phyloP scores from a whole-genome alignment of 2,797 vertebrate genomes.

The Nannoperca australis region DNA sequence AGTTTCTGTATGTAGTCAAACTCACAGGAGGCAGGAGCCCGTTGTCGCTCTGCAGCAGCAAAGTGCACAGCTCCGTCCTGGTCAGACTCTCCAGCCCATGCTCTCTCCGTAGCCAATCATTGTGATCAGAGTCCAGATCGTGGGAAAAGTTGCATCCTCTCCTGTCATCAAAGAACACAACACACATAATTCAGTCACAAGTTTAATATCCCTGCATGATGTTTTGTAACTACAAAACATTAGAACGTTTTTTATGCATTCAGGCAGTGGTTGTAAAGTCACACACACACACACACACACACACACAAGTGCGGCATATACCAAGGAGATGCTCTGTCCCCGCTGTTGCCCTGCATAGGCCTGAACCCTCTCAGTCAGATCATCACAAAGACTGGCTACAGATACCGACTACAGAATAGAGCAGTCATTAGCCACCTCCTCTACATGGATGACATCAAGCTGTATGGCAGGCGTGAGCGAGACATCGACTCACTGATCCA shows the following conservation, averaged over 20 bases:
- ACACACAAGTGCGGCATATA: too few species aligned
- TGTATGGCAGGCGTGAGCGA: too few species aligned
- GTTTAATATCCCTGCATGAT: not conserved
- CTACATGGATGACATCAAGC: too few species aligned
- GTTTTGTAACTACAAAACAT: not conserved
- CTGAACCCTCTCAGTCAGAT: too few species aligned
- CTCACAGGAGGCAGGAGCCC: constrained; percentile 76
- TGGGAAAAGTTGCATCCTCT: constrained; percentile 73
- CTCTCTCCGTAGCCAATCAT: constrained; percentile 38
- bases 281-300: too few species aligned
- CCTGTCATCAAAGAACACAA: constrained; percentile 47
- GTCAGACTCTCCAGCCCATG: constrained; percentile 71
- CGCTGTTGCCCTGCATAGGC: too few species aligned
- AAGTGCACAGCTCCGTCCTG: constrained; percentile 65
- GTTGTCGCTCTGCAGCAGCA: constrained; percentile 82
- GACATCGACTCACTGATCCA: too few species aligned
- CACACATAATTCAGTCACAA: too few species aligned
- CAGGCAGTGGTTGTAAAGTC: not conserved
- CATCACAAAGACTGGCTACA: too few species aligned
- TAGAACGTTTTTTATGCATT: not conserved
- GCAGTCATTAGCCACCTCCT: too few species aligned
- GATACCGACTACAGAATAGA: too few species aligned
- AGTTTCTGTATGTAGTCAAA: not conserved
- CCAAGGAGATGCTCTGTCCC: too few species aligned
- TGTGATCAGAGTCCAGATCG: constrained; percentile 56